Conservation (phyloP, 2,113 vertebrate genomes). For the Diphyllodes magnificus region DNA sequence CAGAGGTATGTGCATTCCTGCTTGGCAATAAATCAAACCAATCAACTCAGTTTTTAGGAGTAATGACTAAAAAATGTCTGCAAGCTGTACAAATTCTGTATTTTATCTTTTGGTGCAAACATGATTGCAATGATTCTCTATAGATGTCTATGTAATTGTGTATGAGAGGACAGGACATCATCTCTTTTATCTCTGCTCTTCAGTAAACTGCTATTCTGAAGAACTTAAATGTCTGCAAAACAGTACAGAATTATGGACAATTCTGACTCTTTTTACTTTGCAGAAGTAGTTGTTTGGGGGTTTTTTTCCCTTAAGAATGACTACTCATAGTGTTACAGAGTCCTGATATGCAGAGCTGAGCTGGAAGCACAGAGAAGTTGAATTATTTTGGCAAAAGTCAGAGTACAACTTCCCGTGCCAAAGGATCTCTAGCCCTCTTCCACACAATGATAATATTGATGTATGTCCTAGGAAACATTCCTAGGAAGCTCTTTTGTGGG, state of each 20-base stretch:
- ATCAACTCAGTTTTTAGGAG: not conserved
- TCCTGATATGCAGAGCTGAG: not conserved
- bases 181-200: not conserved
- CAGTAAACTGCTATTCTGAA: not conserved
- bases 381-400: not conserved
- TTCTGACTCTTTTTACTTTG: not conserved
- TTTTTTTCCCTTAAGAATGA: not conserved
- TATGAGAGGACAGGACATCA: not conserved
- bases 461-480: not conserved
- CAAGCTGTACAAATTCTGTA: not conserved
- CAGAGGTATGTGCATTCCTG: not conserved
- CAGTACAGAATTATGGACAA: not conserved
- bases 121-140: not conserved
- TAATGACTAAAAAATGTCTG: not conserved
- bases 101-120: not conserved
- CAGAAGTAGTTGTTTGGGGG: not conserved
- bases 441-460: not conserved
- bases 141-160: not conserved
- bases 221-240: not conserved
- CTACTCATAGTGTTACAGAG: not conserved
- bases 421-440: not conserved
- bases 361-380: not conserved
- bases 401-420: not conserved
- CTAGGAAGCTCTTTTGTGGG: not conserved
- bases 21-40: not conserved